Conservation (phyloP, 2,113 vertebrate genomes). For the Muntiacus muntjak region DNA sequence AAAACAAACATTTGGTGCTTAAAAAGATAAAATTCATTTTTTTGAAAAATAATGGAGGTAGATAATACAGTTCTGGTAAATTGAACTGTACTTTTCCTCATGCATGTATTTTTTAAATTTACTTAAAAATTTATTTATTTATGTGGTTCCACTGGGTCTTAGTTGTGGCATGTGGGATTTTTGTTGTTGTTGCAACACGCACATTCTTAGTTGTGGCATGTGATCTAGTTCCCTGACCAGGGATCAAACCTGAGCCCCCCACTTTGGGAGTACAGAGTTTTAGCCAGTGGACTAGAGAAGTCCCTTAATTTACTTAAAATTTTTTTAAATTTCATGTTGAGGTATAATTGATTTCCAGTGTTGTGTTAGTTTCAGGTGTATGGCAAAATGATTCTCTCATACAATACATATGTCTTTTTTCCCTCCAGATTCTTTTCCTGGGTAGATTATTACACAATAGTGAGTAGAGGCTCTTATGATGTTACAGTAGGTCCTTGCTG, state of each 20-base stretch:
- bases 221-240: neutral
- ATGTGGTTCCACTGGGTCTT: neutral
- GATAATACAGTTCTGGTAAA: constrained; percentile 8
- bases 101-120: neutral
- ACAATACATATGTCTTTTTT: neutral
- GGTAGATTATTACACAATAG: neutral
- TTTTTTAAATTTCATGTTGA: neutral
- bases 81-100: neutral
- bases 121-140: neutral
- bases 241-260: neutral
- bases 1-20: neutral
- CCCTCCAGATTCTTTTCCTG: neutral
- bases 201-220: neutral
- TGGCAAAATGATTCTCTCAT: neutral
- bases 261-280: neutral
- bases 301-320: neutral
- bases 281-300: neutral
- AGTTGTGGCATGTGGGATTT: neutral
- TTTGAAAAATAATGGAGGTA: neutral
- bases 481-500: neutral
- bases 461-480: neutral
- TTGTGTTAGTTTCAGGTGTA: neutral
- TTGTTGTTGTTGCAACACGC: neutral
- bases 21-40: neutral
- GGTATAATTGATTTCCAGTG: neutral